Evolutionary conservation across 2,113 vertebrate species (phyloP).

Genomic region (Zeus faber): DNA sequence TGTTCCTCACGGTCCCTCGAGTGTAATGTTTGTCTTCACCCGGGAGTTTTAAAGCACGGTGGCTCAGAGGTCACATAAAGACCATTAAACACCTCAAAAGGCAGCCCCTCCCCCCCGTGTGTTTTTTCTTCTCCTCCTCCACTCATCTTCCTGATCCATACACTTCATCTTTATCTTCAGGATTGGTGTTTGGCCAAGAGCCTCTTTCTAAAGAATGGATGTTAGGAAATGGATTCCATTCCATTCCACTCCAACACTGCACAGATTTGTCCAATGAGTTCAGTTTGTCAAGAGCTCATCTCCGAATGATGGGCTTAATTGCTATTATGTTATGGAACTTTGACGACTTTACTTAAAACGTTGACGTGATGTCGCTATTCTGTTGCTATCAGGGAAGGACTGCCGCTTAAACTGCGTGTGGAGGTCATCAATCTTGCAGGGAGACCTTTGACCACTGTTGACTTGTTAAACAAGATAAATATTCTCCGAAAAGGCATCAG

Average conservation of each 20-base stretch:
- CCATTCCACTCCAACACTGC: too few species aligned
- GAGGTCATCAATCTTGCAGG: slow-evolving; percentile 7
- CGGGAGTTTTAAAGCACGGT: slow-evolving; percentile 12
- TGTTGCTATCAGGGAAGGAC: not conserved
- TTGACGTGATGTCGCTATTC: not conserved
- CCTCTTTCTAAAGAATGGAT: too few species aligned
- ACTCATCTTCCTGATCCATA: not conserved
- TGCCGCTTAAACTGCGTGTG: not conserved
- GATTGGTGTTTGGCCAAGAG: too few species aligned
- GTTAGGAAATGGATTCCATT: too few species aligned
- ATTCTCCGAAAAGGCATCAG: not conserved
- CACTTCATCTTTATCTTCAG: too few species aligned
- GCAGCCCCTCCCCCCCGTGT: too few species aligned
- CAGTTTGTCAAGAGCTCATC: too few species aligned
- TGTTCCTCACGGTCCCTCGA: slow-evolving; percentile 19
- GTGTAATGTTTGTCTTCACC: slow-evolving; percentile 39
- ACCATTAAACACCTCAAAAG: slow-evolving; percentile 25
- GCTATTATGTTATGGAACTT: too few species aligned
- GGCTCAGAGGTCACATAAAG: slow-evolving; percentile 23
- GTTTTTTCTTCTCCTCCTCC: too few species aligned
- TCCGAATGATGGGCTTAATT: too few species aligned
- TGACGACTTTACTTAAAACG: too few species aligned
- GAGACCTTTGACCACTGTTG: slow-evolving; percentile 1
- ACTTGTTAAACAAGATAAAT: slow-evolving; percentile 1
- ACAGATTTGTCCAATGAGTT: too few species aligned